Evolutionary conservation across 2,888 invertebrate genomes (phyloP), one percentile per base, ranked within the genome.

Genomic region (Tribolium freemani): DNA sequence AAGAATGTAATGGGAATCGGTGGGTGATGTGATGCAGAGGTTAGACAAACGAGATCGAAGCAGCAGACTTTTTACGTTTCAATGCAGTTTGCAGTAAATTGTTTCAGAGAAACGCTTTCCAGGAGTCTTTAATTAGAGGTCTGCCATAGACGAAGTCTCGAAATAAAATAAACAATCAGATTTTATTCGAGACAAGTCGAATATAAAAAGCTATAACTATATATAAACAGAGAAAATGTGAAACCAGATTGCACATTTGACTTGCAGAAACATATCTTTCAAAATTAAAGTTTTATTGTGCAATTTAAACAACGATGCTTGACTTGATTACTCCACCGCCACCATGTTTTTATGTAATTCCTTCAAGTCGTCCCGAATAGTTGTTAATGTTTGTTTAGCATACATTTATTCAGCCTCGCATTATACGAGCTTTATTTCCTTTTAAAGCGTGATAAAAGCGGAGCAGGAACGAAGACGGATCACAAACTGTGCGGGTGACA

Each of bases 381-480:
- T 57, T 71, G 67, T 67, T 66, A 60, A 71, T 71, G 67, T 71
- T 71, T 67, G 67, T 67, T 66, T 71, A 60, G 51, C 66, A 69
- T 70, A 60, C 69, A 70, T 69, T 48, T 44, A 66, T 54, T 70
- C 66, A 57, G 45, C 21, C 60, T 57, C 56, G 58, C 60, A 54
- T 69, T 63, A 53, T 64, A 57, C 48, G 56, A 54, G 67, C 68
- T 72, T 72, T 72, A 68, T 70, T 73, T 70, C 70, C 64, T 54
- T 70, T 70, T 69, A 69, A 63, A 68, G 56, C 63, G 69, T 56
- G 69, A 60, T 69, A 69, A 69, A 64, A 60, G 70, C 46, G 56
- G 71, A 16, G 69, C 58, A 21, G 71, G 58, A 56, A 75, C 75
- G 77, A 77, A 71, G 77, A 77, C 73, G 75, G 76, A 77, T 76